Conservation (phyloP, 2,113 vertebrate species). For the Caloenas nicobarica region DNA sequence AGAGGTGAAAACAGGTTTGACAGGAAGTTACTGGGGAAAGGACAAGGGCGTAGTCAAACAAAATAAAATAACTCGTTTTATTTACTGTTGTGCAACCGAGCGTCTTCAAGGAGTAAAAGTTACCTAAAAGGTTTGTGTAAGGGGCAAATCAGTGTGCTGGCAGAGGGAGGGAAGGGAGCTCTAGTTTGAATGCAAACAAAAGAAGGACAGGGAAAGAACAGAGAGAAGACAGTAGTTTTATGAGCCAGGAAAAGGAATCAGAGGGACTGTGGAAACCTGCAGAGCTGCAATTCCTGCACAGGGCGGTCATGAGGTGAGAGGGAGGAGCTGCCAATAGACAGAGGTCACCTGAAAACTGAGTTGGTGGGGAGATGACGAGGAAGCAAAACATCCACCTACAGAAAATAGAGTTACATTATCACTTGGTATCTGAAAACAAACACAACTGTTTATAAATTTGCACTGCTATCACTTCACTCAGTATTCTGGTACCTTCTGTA, state of each 20-base stretch:
- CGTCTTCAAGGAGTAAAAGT: background rate
- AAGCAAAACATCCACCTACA: background rate
- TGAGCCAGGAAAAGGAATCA: background rate
- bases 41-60: background rate
- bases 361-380: background rate
- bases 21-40: background rate
- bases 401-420: background rate
- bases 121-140: background rate
- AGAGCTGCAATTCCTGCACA: background rate
- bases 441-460: background rate
- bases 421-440: background rate
- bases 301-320: background rate
- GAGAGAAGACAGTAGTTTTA: background rate
- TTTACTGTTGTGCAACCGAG: background rate
- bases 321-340: background rate
- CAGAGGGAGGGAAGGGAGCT: background rate
- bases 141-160: too few relatives aligned
- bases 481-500: background rate
- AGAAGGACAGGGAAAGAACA: background rate
- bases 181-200: background rate
- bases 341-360: background rate
- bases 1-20: background rate
- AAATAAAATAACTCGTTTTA: background rate
- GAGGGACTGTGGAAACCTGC: background rate
- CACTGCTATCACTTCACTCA: background rate